Conservation (phyloP, 2,888 invertebrate genomes). For the Plutella xylostella region DNA sequence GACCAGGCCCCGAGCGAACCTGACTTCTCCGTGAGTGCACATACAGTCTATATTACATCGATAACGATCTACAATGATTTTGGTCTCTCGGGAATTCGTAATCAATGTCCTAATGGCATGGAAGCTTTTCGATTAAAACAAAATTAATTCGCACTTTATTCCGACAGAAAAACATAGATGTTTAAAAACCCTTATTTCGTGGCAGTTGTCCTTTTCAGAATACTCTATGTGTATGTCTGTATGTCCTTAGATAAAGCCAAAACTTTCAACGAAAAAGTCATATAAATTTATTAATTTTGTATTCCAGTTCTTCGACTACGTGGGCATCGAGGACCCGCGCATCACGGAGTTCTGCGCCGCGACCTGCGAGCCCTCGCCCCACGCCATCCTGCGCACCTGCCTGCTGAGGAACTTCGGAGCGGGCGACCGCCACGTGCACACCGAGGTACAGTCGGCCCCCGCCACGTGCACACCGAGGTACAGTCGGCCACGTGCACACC, state of each 20-base stretch:
- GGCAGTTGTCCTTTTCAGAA: too few relatives aligned
- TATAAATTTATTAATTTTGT: too few relatives aligned
- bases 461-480: neutral
- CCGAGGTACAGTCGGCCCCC: conserved; percentile 73
- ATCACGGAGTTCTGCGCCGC: conserved; percentile 96
- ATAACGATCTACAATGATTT: too few relatives aligned
- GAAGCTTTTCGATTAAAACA: too few relatives aligned
- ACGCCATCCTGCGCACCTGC: conserved; percentile 92
- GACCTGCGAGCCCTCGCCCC: conserved; percentile 95
- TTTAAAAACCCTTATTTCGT: too few relatives aligned
- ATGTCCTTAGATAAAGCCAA: too few relatives aligned
- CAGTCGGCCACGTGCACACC: neutral
- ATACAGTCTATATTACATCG: neutral
- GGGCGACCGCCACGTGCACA: conserved; percentile 88
- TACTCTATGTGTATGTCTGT: too few relatives aligned
- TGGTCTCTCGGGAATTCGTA: too few relatives aligned
- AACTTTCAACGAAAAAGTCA: too few relatives aligned
- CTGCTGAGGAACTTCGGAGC: conserved; percentile 93
- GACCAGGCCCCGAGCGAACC: neutral
- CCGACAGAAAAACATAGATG: too few relatives aligned
- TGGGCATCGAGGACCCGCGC: conserved; percentile 93
- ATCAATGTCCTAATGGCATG: too few relatives aligned
- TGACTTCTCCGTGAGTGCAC: neutral
- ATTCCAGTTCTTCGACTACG: conserved; percentile 87
- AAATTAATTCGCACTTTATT: too few relatives aligned